phyloP scores from a whole-genome alignment of 2,113 vertebrate species.

The Anolis carolinensis region DNA sequence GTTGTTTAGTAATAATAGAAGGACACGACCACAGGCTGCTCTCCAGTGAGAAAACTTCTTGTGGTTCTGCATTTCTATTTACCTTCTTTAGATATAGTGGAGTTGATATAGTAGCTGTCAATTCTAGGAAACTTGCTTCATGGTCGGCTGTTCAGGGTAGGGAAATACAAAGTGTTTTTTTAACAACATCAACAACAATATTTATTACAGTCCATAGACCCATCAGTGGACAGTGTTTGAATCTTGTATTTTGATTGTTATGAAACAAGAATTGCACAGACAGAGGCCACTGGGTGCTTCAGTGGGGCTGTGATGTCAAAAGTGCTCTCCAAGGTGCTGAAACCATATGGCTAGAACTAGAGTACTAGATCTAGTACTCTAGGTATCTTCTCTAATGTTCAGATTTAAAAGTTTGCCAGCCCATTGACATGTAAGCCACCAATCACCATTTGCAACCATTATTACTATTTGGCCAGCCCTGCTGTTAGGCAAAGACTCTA shows the following conservation, averaged over 20 bases:
- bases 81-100: background rate
- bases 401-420: too few relatives aligned
- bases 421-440: too few relatives aligned
- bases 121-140: background rate
- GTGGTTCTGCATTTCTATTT: constrained; percentile 28
- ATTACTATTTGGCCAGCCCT: too few relatives aligned
- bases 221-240: too few relatives aligned
- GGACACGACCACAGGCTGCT: background rate
- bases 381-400: background rate
- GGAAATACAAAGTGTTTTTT: too few relatives aligned
- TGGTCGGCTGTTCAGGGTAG: background rate
- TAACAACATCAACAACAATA: too few relatives aligned
- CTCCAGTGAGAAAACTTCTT: background rate
- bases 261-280: background rate
- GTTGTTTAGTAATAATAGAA: background rate
- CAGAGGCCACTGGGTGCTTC: too few relatives aligned
- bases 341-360: too few relatives aligned
- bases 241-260: background rate
- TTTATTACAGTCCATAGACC: too few relatives aligned
- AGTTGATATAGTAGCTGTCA: background rate
- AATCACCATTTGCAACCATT: too few relatives aligned
- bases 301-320: too few relatives aligned
- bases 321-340: background rate
- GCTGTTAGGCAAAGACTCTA: too few relatives aligned
- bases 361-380: background rate